Percentiles rank a stretch among this genome's conserved stretches.
These are phyloP conservation scores for Theristicus caerulescens DNA, from an alignment of 2,113 vertebrate genomes.

Conservation along the genomic window DNA sequence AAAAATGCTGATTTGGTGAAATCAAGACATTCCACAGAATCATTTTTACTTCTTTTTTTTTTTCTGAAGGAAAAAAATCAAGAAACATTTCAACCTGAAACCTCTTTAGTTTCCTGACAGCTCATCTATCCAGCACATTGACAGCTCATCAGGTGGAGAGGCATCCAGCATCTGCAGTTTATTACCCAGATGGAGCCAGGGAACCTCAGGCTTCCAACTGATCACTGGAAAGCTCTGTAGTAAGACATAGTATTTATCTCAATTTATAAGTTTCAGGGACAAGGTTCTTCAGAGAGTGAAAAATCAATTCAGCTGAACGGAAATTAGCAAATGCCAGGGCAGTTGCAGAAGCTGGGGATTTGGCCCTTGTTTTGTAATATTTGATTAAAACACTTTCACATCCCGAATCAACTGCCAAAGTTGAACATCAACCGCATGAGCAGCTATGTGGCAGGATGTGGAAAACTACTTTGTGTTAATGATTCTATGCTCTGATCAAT, in stretches of 20 bases:
- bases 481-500: constrained; percentile 55
- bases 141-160: constrained; percentile 57
- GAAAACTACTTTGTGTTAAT: constrained; percentile 45
- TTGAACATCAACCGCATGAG: constrained; percentile 43
- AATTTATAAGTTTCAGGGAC: constrained; percentile 3
- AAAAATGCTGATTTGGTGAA: constrained; percentile 24
- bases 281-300: neutral
- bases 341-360: neutral
- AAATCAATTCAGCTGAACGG: neutral
- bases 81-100: constrained; percentile 16
- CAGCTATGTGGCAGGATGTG: constrained; percentile 14
- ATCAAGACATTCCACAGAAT: neutral
- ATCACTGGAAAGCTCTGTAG: constrained; percentile 26
- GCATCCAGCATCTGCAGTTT: constrained; percentile 54
- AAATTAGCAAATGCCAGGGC: neutral
- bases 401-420: neutral
- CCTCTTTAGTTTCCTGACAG: neutral
- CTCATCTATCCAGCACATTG: constrained; percentile 46
- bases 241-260: constrained; percentile 16
- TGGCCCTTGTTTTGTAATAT: neutral
- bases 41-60: neutral
- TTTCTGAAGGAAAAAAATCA: neutral
- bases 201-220: constrained; percentile 25
- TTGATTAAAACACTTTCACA: constrained; percentile 22
- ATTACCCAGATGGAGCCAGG: constrained; percentile 32